A percentile compares a stretch with the other conserved stretches of the same genome.
Conservation (phyloP, 1,140 invertebrate species). For the Drosophila bipectinata region DNA sequence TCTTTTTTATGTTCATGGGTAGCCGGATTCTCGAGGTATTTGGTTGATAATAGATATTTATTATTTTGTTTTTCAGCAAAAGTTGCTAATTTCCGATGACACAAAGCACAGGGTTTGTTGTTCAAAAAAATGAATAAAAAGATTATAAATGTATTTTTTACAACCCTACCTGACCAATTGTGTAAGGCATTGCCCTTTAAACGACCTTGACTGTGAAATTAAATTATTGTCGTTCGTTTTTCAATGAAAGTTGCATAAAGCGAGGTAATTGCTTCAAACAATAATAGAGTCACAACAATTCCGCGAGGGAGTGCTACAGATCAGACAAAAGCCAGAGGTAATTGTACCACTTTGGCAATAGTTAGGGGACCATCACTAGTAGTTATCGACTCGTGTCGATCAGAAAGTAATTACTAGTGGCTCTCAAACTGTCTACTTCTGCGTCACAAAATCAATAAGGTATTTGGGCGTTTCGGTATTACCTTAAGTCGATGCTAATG, state of each 20-base stretch:
- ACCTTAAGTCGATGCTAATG: slow-evolving; percentile 23
- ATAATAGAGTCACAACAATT: slow-evolving; percentile 31
- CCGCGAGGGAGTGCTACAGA: slow-evolving; percentile 47
- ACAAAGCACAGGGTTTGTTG: slow-evolving; percentile 6
- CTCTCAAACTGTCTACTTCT: slow-evolving; percentile 1
- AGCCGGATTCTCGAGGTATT: background rate
- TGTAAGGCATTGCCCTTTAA: slow-evolving; percentile 30
- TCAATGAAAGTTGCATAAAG: slow-evolving; percentile 62
- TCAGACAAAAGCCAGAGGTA: slow-evolving; percentile 53
- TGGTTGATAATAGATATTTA: slow-evolving; percentile 35
- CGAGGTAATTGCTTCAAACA: slow-evolving; percentile 61
- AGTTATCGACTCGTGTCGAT: too few species aligned
- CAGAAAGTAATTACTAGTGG: slow-evolving; percentile 5
- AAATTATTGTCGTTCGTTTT: slow-evolving; percentile 19
- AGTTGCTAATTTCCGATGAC: slow-evolving; percentile 26
- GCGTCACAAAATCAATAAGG: slow-evolving; percentile 7
- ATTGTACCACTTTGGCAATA: slow-evolving; percentile 44
- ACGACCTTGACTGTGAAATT: slow-evolving; percentile 71
- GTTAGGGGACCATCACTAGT: slow-evolving; percentile 25
- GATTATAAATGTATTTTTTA: background rate
- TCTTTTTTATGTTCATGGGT: slow-evolving; percentile 38
- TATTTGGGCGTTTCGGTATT: slow-evolving; percentile 5
- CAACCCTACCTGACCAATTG: background rate
- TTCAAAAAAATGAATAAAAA: background rate
- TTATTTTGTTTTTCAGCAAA: slow-evolving; percentile 24